Percentiles rank a stretch among this genome's conserved stretches.
Conservation (phyloP, 2,888 invertebrate species). For the Trichacis sp. region DNA sequence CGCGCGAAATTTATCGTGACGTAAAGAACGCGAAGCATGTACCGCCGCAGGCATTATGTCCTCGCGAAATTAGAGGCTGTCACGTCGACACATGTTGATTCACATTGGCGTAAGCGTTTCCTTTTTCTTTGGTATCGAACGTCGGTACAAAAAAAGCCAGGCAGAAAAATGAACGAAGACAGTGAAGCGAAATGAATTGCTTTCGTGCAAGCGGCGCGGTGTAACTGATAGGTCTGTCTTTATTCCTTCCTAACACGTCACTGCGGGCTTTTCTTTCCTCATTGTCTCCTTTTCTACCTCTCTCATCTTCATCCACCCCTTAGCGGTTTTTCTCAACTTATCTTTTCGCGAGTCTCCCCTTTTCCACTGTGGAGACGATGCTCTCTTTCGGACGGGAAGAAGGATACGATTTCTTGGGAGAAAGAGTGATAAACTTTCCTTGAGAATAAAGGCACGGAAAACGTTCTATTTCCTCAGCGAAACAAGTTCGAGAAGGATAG, state of each 20-base stretch:
- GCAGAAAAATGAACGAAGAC: slow-evolving; percentile 28
- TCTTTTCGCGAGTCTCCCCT: slow-evolving; percentile 18
- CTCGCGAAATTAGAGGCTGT: neutral
- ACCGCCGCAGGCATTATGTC: neutral
- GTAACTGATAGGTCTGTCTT: slow-evolving; percentile 61
- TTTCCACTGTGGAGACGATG: slow-evolving; percentile 22
- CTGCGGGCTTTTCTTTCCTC: slow-evolving; percentile 49
- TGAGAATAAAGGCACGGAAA: slow-evolving; percentile 24
- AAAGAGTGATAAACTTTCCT: slow-evolving; percentile 33
- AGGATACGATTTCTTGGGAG: slow-evolving; percentile 12
- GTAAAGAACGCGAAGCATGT: too few relatives aligned
- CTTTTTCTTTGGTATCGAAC: slow-evolving; percentile 4
- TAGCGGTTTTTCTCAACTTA: slow-evolving; percentile 36
- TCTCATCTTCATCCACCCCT: slow-evolving; percentile 36
- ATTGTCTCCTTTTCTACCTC: slow-evolving; percentile 48
- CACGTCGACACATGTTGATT: slow-evolving; percentile 25
- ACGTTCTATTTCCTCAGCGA: neutral
- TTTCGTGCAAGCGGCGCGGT: slow-evolving; percentile 58
- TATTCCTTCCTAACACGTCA: slow-evolving; percentile 59
- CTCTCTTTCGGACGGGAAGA: slow-evolving; percentile 20
- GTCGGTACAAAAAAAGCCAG: slow-evolving; percentile 10
- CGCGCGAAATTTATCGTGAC: too few relatives aligned
- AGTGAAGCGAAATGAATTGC: slow-evolving; percentile 58
- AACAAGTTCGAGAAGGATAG: neutral
- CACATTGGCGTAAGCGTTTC: slow-evolving; percentile 2